Base-by-base conservation (phyloP, 2,888 invertebrate species). In the Lutraria lutraria region DNA sequence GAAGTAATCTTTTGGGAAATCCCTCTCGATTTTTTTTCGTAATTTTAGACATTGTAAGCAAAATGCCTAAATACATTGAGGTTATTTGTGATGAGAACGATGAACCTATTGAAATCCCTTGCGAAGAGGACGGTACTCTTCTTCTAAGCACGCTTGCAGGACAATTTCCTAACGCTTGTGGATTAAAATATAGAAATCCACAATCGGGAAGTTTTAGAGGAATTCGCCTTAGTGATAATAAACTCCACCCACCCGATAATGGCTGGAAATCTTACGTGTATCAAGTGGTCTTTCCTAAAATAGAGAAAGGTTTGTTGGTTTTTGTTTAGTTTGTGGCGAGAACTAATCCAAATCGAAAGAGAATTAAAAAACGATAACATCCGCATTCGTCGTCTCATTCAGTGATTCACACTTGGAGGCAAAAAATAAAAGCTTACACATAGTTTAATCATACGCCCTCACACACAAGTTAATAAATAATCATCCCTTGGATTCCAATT, bases 131-230 rank as follows among this genome's bases (percentile, higher is more conserved):
- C 97, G 98, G 98, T 87, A 99, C 99, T 21, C 97, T 99, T 90
- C 97, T 99, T 91, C 97, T 99, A 94, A 98, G 99, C 87, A 99
- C 99, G 3, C 97, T 99, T 86, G 98, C 99, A 92, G 99, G 99
- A 72, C 99, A 99, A 97, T 99, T 99, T 97, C 99, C 99, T 83
- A 99, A 99, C 91, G 98, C 99, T 60, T 99, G 99, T 96, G 99
- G 99, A 29, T 97, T 99, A 87, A 99, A 99, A 97, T 99, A 99
- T 97, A 98, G 99, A 92, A 99, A 99, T 96, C 98, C 98, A 31
- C 99, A 99, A 76, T 95, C 96, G 8, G 96, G 96, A 12, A 94
- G 94, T 80, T 95, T 95, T 89, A 91, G 96, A 60, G 96, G 96
- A 19, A 95, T 97, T 88, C 98, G 99, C 89, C 97, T 99, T 85